Evolutionary conservation across 1,140 invertebrate genomes (phyloP).

Genomic region (Lanistes nyassanus): DNA sequence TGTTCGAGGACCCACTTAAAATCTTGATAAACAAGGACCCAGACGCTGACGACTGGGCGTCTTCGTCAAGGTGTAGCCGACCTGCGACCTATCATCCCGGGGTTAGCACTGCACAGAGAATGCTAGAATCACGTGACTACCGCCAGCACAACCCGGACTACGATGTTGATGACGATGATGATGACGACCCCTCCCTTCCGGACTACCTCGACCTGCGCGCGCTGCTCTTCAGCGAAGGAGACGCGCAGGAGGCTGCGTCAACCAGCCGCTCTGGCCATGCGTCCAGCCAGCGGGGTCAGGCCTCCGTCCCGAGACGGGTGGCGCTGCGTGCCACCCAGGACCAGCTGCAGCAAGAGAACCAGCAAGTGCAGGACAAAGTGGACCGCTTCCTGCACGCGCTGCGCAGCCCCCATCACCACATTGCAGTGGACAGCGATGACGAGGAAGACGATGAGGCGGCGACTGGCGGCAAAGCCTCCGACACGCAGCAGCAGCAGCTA

Average conservation of each 20-base stretch:
- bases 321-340: constrained; percentile 42
- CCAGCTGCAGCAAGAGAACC: constrained; percentile 40
- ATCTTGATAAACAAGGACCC: constrained; percentile 1
- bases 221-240: constrained; percentile 46
- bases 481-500: constrained; percentile 2
- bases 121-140: background rate
- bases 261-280: background rate
- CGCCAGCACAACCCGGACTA: background rate
- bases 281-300: background rate
- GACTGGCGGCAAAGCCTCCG: background rate
- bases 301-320: constrained; percentile 12
- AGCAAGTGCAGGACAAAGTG: constrained; percentile 45
- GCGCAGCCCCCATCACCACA: constrained; percentile 6
- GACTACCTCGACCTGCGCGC: constrained; percentile 51
- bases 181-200: constrained; percentile 41
- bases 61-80: constrained; percentile 18
- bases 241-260: background rate
- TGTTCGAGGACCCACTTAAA: constrained; percentile 29
- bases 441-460: constrained; percentile 9
- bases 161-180: constrained; percentile 32
- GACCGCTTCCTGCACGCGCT: constrained; percentile 41
- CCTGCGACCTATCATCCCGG: constrained; percentile 39
- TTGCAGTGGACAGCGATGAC: constrained; percentile 24
- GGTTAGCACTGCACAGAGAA: constrained; percentile 15
- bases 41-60: constrained; percentile 13